These are phyloP conservation scores for Poeciliopsis turneri DNA, from an alignment of 2,797 vertebrate genomes.

Conservation along the genomic window DNA sequence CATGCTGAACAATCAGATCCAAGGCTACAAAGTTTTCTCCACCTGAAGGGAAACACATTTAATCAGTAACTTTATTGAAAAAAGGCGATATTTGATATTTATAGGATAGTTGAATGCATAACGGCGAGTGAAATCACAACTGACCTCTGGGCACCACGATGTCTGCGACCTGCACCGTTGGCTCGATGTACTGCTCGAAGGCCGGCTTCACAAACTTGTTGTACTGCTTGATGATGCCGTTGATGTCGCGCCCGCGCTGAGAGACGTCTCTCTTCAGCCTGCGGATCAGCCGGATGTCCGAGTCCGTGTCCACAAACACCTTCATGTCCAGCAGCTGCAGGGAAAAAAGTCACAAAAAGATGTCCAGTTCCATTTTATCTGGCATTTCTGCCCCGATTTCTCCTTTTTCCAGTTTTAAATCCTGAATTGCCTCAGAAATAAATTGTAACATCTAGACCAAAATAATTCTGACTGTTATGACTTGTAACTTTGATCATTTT, in stretches of 20 bases:
- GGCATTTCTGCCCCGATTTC: neutral
- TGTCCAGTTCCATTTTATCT: neutral
- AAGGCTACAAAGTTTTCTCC: constrained; percentile 88
- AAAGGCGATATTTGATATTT: neutral
- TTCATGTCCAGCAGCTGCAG: constrained; percentile 87
- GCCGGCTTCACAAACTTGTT: constrained; percentile 88
- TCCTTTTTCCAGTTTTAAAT: neutral
- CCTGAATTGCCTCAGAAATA: neutral
- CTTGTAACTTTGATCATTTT: neutral
- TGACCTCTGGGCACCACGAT: constrained; percentile 87
- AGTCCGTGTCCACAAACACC: constrained; percentile 88
- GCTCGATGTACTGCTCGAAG: constrained; percentile 88
- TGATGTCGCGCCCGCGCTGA: constrained; percentile 82
- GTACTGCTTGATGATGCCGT: constrained; percentile 86
- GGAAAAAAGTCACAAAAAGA: neutral
- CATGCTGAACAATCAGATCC: constrained; percentile 86
- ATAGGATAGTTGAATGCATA: neutral
- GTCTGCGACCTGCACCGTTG: constrained; percentile 85
- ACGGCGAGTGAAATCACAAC: neutral
- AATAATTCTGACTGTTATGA: neutral
- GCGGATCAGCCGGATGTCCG: constrained; percentile 86
- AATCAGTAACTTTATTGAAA: neutral
- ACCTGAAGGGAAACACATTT: constrained; percentile 62
- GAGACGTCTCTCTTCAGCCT: constrained; percentile 85
- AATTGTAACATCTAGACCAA: neutral